Evolutionary conservation across 2,113 vertebrate genomes (phyloP).

Genomic region (Dicentrarchus labrax): DNA sequence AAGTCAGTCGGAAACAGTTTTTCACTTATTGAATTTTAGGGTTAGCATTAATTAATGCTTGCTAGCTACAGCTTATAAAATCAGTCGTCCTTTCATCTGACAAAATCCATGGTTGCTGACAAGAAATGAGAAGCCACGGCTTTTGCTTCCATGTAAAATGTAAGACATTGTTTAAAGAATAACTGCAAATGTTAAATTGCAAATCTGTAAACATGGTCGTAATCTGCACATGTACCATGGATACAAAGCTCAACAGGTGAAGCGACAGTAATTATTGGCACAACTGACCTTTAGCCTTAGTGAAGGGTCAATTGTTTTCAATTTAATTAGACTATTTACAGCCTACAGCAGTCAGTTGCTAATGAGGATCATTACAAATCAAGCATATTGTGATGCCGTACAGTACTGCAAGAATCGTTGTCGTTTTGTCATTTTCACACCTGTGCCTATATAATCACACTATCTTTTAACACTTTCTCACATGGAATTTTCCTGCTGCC

Average conservation of each 20-base stretch:
- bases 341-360: not conserved
- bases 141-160: not conserved
- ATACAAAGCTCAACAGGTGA: not conserved
- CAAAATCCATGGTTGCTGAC: not conserved
- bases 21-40: not conserved
- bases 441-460: conserved; percentile 11
- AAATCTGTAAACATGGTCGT: not conserved
- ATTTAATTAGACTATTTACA: not conserved
- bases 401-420: not conserved
- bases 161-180: not conserved
- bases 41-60: not conserved
- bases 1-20: not conserved
- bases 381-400: conserved; percentile 9
- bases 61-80: not conserved
- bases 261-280: not conserved
- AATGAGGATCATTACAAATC: not conserved
- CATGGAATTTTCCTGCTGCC: not conserved
- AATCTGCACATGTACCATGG: not conserved
- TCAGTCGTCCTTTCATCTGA: not conserved
- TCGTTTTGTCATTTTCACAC: conserved; percentile 25
- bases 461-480: not conserved
- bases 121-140: not conserved
- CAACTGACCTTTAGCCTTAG: not conserved
- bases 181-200: too few species aligned
- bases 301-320: not conserved